Percentiles rank a stretch among this genome's conserved stretches.
phyloP scores from a whole-genome alignment of 2,888 invertebrate species.

The Athripsodes cinereus region DNA sequence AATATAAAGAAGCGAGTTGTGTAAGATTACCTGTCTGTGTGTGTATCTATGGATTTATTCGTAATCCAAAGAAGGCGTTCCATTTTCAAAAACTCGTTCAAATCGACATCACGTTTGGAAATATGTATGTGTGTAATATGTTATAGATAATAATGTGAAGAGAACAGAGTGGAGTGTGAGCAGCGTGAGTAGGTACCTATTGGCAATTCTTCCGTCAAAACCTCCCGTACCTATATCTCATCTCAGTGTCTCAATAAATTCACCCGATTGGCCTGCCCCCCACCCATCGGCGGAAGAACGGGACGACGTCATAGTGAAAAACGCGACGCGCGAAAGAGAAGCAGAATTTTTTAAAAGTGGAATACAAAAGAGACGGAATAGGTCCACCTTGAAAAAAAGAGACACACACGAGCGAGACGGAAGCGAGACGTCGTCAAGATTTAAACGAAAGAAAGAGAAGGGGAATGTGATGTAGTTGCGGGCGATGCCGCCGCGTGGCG shows the following conservation, averaged over 20 bases:
- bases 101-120: too few species aligned
- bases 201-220: conserved; percentile 14
- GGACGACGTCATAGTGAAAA: conserved; percentile 10
- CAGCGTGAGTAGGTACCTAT: conserved; percentile 9
- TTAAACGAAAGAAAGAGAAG: conserved; percentile 8
- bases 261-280: conserved; percentile 25
- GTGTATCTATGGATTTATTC: too few species aligned
- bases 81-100: too few species aligned
- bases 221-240: conserved; percentile 20
- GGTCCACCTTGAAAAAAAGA: conserved; percentile 26
- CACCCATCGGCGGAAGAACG: conserved; percentile 16
- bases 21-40: too few species aligned
- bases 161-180: neutral
- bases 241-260: conserved; percentile 24
- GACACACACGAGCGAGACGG: conserved; percentile 16
- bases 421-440: conserved; percentile 1
- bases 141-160: too few species aligned
- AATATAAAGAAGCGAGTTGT: too few species aligned
- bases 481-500: conserved; percentile 21
- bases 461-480: conserved; percentile 11
- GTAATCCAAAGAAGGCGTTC: too few species aligned
- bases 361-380: conserved; percentile 24
- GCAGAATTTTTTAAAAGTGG: conserved; percentile 18
- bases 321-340: conserved; percentile 11
- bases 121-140: too few species aligned